These are phyloP conservation scores for Diorhabda elongata DNA, from an alignment of 1,140 invertebrate genomes.

Conservation along the genomic window DNA sequence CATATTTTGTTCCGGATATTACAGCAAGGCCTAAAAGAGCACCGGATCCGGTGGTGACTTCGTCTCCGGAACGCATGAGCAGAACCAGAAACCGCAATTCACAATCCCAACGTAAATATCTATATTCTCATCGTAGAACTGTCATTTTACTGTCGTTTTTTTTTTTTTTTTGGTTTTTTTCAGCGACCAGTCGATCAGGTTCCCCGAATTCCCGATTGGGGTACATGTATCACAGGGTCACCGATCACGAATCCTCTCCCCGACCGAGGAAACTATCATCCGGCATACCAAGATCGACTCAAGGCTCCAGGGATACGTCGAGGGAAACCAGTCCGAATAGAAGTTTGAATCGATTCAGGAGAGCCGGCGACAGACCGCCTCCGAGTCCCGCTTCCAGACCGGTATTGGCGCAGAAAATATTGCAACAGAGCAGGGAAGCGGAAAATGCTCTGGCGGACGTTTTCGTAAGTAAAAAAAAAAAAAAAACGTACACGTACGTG, in stretches of 20 bases:
- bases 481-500: too few relatives aligned
- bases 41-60: constrained; percentile 47
- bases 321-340: constrained; percentile 62
- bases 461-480: constrained; percentile 51
- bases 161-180: constrained; percentile 21
- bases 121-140: too few relatives aligned
- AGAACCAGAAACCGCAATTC: constrained; percentile 62
- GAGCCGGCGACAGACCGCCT: constrained; percentile 51
- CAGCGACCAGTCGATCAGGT: constrained; percentile 73
- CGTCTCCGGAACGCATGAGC: constrained; percentile 62
- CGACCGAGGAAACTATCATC: constrained; percentile 50
- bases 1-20: too few relatives aligned
- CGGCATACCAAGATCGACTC: constrained; percentile 69
- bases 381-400: constrained; percentile 53
- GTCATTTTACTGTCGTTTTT: neutral
- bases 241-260: constrained; percentile 39
- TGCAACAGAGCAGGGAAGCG: constrained; percentile 85
- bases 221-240: constrained; percentile 62
- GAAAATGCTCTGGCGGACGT: constrained; percentile 78
- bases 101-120: constrained; percentile 83
- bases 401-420: constrained; percentile 73
- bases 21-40: constrained; percentile 62
- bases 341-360: constrained; percentile 43
- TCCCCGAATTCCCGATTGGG: constrained; percentile 72
- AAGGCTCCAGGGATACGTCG: constrained; percentile 61